Conservation (phyloP, 2,113 vertebrate species). For the Corythornis vintsioides region DNA sequence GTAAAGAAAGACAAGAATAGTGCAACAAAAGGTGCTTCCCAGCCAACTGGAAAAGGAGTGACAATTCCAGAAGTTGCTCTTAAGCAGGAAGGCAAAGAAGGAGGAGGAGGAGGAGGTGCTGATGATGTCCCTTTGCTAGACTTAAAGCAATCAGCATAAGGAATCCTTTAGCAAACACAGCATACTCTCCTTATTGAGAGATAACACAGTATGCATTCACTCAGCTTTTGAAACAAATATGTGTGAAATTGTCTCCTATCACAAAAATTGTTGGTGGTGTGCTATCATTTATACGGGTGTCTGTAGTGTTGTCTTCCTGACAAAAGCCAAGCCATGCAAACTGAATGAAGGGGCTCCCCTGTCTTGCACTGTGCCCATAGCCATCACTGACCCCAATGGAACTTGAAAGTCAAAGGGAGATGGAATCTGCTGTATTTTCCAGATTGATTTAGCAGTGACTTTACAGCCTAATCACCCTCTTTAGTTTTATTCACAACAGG, state of each 20-base stretch:
- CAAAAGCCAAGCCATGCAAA: conserved; percentile 5
- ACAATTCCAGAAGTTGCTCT: conserved; percentile 70
- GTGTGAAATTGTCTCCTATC: conserved; percentile 4
- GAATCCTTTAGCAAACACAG: not conserved
- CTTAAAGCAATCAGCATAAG: conserved; percentile 86
- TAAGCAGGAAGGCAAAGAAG: conserved; percentile 77
- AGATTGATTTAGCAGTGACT: not conserved
- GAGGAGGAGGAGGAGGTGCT: conserved; percentile 73
- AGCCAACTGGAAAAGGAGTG: conserved; percentile 39
- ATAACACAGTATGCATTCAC: not conserved
- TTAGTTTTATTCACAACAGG: not conserved
- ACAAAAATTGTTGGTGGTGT: conserved; percentile 3
- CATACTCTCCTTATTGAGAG: not conserved
- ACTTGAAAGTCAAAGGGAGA: not conserved
- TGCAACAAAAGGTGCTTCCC: conserved; percentile 64
- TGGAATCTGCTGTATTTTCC: not conserved
- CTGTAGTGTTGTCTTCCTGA: not conserved
- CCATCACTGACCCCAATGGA: not conserved
- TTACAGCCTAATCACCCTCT: not conserved
- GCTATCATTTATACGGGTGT: not conserved
- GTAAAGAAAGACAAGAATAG: conserved; percentile 81
- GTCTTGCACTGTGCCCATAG: not conserved
- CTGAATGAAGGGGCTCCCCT: not conserved
- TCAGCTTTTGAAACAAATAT: not conserved
- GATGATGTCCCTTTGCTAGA: conserved; percentile 79